Evolutionary conservation across 1,140 invertebrate genomes (phyloP).

Genomic region (Tetramorium alpestre): DNA sequence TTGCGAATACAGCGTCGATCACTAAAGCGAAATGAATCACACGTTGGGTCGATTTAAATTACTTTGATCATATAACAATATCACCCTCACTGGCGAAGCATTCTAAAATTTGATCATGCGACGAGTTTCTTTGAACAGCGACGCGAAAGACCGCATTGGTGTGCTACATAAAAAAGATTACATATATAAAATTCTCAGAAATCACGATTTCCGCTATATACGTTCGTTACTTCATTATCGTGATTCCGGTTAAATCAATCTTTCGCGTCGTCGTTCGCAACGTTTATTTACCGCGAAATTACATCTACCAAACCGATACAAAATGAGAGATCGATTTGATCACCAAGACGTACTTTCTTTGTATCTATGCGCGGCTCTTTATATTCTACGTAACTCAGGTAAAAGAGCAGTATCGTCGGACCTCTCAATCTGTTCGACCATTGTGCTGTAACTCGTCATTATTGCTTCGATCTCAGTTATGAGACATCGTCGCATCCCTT

Average conservation of each 20-base stretch:
- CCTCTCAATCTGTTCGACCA: constrained; percentile 50
- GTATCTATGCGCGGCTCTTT: constrained; percentile 20
- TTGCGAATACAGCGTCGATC: constrained; percentile 58
- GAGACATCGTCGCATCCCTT: constrained; percentile 44
- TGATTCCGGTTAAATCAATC: not conserved
- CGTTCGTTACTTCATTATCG: not conserved
- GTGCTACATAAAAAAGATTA: constrained; percentile 59
- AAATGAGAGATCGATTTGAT: constrained; percentile 51
- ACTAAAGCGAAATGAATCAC: constrained; percentile 63
- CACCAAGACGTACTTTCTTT: constrained; percentile 38
- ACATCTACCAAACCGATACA: constrained; percentile 40
- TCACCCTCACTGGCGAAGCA: constrained; percentile 39
- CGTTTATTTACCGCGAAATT: constrained; percentile 20
- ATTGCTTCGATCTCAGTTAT: constrained; percentile 42
- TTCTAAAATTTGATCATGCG: constrained; percentile 45
- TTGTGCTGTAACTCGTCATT: constrained; percentile 38
- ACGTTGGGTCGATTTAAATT: constrained; percentile 54
- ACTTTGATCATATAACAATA: constrained; percentile 55
- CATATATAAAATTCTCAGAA: constrained; percentile 50
- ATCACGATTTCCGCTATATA: constrained; percentile 14
- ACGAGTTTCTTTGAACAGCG: constrained; percentile 50
- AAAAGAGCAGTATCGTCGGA: constrained; percentile 55
- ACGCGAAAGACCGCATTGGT: constrained; percentile 40
- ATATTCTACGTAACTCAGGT: constrained; percentile 34
- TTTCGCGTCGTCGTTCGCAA: constrained; percentile 34